Conservation (phyloP, 2,888 invertebrate species). For the Encarsia formosa region DNA sequence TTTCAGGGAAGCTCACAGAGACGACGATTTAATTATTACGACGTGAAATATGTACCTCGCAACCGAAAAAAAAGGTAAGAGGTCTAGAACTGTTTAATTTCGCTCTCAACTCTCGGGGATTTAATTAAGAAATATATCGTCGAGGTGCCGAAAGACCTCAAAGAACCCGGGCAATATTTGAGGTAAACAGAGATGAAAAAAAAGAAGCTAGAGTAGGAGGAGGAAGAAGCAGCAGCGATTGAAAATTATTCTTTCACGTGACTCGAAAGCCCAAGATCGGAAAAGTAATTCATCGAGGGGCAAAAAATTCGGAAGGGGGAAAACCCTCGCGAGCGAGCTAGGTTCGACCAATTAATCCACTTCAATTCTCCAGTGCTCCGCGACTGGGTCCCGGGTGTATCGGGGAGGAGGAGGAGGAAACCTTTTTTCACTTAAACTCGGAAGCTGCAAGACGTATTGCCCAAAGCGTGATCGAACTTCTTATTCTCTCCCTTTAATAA, state of each 20-base stretch:
- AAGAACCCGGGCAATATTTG: background rate
- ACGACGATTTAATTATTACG: slow-evolving; percentile 43
- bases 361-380: slow-evolving; percentile 42
- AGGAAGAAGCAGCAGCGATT: slow-evolving; percentile 20
- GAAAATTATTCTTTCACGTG: slow-evolving; percentile 29
- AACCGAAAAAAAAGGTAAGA: slow-evolving; percentile 32
- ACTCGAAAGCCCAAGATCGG: slow-evolving; percentile 39
- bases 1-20: slow-evolving; percentile 28
- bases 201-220: background rate
- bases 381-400: slow-evolving; percentile 35
- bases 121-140: slow-evolving; percentile 48
- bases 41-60: slow-evolving; percentile 42
- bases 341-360: slow-evolving; percentile 49
- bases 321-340: slow-evolving; percentile 46
- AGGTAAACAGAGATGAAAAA: background rate
- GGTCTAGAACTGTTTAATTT: slow-evolving; percentile 43
- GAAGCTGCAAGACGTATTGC: slow-evolving; percentile 44
- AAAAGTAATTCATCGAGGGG: slow-evolving; percentile 25
- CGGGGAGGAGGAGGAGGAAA: slow-evolving; percentile 29
- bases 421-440: slow-evolving; percentile 22
- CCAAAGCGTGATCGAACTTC: slow-evolving; percentile 23
- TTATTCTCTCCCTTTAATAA: no score
- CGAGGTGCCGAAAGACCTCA: slow-evolving; percentile 29
- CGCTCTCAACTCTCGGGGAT: slow-evolving; percentile 44
- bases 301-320: slow-evolving; percentile 9